These are phyloP conservation scores for Sciurus vulgaris DNA, from an alignment of 2,797 vertebrate species.

Conservation along the genomic window DNA sequence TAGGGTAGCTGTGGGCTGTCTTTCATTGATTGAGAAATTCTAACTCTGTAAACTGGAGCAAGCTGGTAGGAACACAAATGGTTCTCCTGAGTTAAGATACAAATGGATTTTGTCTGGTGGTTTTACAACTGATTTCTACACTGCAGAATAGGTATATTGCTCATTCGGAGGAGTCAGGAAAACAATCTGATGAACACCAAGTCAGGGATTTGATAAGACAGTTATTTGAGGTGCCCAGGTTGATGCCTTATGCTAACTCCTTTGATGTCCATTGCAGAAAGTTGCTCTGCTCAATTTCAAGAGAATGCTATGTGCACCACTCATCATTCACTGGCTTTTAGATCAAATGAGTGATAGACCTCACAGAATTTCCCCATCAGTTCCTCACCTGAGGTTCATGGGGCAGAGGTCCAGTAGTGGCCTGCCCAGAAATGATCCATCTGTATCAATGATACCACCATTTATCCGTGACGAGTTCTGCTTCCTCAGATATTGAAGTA, in stretches of 20 bases:
- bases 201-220: no score
- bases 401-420: no score
- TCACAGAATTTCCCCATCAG: background rate
- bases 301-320: background rate
- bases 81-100: background rate
- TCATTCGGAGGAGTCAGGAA: no score
- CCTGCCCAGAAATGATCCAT: no score
- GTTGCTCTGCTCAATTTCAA: constrained; percentile 49
- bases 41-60: background rate
- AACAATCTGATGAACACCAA: no score
- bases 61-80: background rate
- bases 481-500: no score
- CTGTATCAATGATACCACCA: no score
- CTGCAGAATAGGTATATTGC: background rate
- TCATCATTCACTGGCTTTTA: background rate
- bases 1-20: constrained; percentile 24
- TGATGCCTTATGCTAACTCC: background rate
- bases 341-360: constrained; percentile 28
- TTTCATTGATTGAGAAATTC: background rate
- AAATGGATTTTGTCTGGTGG: background rate
- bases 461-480: no score
- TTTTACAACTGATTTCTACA: background rate
- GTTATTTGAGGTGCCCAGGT: constrained; percentile 26
- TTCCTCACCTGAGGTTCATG: no score
- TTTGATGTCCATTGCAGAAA: constrained; percentile 57